Evolutionary conservation across 2,888 invertebrate genomes (phyloP), one percentile per base, ranked within the genome.

Genomic region (Polietes domitor): DNA sequence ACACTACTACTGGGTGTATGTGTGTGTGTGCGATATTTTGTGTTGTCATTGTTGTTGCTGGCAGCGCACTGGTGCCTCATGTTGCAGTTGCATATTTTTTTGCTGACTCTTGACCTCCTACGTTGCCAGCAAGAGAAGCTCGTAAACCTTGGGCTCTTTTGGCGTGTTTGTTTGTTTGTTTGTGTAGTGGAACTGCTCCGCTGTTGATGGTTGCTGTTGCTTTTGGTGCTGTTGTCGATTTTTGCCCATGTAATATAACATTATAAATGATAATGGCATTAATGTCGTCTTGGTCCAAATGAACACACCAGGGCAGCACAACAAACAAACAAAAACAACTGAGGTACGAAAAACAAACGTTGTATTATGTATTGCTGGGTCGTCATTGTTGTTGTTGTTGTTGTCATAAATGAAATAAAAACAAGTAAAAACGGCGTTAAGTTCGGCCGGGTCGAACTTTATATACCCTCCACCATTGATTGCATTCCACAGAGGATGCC

Each of bases 31-130:
- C 28, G 61, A 28, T 61, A 61, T 61, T 61, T 26, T 28, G 17
- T 61, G 28, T 26, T 61, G 47, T 47, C 47, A 47, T 47, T 80
- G 53, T 43, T 76, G 76, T 58, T 55, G 47, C 43, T 37, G 10
- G 50, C 63, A 24, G 15, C 47, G 47, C 47, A 9, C 2, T 41
- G 37, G 37, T 41, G 37, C 65, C 19, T 19, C 65, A 65, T 41
- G 21, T 65, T 65, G 65, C 65, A 65, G 41, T 65, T 65, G 65
- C 65, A 12, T 37, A 43, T 81, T 71, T 75, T 77, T 63, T 71
- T 73, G 63, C 79, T 76, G 80, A 77, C 83, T 80, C 71, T 83
- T 80, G 83, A 83, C 83, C 83, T 83, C 77, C 83, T 80, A 83
- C 83, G 63, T 80, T 80, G 80, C 77, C n/a, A 65, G 77, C 70